Base-by-base conservation (phyloP, 2,888 invertebrate species). In the Eristalinus aeneus region DNA sequence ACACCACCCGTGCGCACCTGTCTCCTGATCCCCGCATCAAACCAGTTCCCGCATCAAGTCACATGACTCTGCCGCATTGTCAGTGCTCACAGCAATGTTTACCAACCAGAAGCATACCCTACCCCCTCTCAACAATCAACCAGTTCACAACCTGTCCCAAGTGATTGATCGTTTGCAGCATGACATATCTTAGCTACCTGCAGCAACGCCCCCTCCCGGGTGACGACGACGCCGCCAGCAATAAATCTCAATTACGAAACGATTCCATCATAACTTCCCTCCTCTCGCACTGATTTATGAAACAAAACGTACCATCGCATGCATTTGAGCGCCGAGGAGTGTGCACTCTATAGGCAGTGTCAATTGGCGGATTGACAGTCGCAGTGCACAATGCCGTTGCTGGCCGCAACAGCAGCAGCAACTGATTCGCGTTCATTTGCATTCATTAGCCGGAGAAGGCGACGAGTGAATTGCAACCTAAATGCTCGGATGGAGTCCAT, bases 381-480 rank as follows among this genome's bases (percentile, higher is more conserved):
- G n/a, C n/a, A 27, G 22, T 53, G 32, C 75, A 22, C 36, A 32
- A 22, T 75, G 46, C 27, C 34, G 60, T 10, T 32, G 20, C 46
- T 58, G 56, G 22, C 9, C 22, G 53, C 68, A 16, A 60, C 20
- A 9, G 12, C 20, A 63, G 23, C 65, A n/a, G 39, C 58, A 67
- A 58, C n/a, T 16, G 31, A 32, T 32, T 63, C 60, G 53, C 36
- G 69, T 74, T 60, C 53, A 84, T 71, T 74, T 73, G 67, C 71
- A 79, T 79, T 75, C 71, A 84, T 84, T 71, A 67, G 34, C 22
- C 56, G 61, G 46, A 46, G n/a, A 60, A 27, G 58, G 31, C 5
- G 23, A 64, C 65, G 53, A 58, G 39, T 34, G 16, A 20, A 11
- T 39, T 56, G 56, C 56, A 56, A 46, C n/a, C 46, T 46, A 46